Base-by-base conservation (phyloP, 2,113 vertebrate species). In the Zingel zingel region DNA sequence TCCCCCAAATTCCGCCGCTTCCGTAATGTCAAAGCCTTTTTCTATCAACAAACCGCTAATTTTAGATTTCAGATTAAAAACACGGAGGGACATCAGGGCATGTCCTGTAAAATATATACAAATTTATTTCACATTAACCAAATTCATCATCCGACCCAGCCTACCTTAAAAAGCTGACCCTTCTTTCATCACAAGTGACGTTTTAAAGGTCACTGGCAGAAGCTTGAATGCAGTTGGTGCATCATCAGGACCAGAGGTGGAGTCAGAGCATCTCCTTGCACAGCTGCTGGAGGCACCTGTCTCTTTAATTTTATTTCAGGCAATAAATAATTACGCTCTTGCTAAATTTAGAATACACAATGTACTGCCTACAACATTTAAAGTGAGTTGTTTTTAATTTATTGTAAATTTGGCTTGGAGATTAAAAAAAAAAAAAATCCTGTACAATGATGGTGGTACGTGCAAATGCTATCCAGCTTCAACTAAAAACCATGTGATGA, bases 171-270 rank as follows among this genome's bases (percentile, higher is more conserved):
- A 47, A 59, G 36, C 16, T 69, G 27, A 84, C 51, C 74, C 79
- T 21, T 43, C 74, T 87, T 82, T 82, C 77, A 87, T 88, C 85
- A 83, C 11, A 25, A 23, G 79, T 92, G 90, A 91, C 90, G 89
- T 84, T 85, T 85, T 72, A 87, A 81, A 93, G 89, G 91, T 92
- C 88, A 89, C 50, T 13, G 45, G 62, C 23, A 71, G 81, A 81
- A 27, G 79, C 86, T 79, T 54, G 73, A 51, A 69, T 73, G 75
- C 86, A 61, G 86, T 83, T 91, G 90, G 75, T 76, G 51, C 75
- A 65, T 78, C 88, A 87, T 89, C 89, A 89, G 84, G 87, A 93
- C 86, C 88, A 71, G 59, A 82, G 82, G 74, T 84, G 75, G 61
- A 89, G 58, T 77, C 77, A 83, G 73, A 87, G 74, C 85, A 82